Base-by-base conservation (phyloP, 2,113 vertebrate genomes). In the Lepus europaeus region DNA sequence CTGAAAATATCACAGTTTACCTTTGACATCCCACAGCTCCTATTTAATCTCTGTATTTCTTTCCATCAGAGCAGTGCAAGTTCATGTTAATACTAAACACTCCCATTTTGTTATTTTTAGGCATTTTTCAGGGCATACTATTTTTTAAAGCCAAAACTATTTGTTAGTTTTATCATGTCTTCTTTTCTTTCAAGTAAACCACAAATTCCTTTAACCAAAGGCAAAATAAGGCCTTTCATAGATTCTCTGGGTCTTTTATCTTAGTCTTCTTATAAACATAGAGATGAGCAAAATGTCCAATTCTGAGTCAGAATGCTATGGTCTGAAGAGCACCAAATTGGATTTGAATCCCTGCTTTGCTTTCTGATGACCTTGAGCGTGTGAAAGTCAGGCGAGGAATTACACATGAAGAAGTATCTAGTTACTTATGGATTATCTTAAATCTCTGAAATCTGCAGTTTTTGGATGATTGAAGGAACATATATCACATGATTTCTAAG, bases 311-410 rank as follows among this genome's bases (percentile, higher is more conserved):
- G 88, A 91, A 59, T 19, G 93, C 69, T 89, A 92, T 91, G 96
- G 94, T 97, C 94, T 78, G 87, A 95, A 89, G 95, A 95, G 68
- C 97, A 95, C 88, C 85, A 97, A 97, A 97, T 95, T 97, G 93
- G 91, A 97, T 97, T 96, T 95, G 91, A 95, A 97, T 97, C 93
- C 91, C 63, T 87, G 91, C 86, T 95, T 94, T 96, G 94, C 70
- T 97, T 89, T 95, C 69, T 12, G 9, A 56, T 92, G 93, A 97
- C 96, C 96, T 95, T 95, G 92, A 86, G 51, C 91, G 63, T 61
- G n/a, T 89, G 91, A 95, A 95, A 91, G 88, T 94, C 83, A 94
- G 73, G 23, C 51, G 89, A 94, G 49, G 33, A 83, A 72, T 87
- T 93, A 49, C 36, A 77, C 64, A 80, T 72, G 20, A 93, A 95